Percentiles rank a stretch among this genome's conserved stretches.
phyloP scores from a whole-genome alignment of 2,797 vertebrate genomes.

The Eulemur rubriventer region DNA sequence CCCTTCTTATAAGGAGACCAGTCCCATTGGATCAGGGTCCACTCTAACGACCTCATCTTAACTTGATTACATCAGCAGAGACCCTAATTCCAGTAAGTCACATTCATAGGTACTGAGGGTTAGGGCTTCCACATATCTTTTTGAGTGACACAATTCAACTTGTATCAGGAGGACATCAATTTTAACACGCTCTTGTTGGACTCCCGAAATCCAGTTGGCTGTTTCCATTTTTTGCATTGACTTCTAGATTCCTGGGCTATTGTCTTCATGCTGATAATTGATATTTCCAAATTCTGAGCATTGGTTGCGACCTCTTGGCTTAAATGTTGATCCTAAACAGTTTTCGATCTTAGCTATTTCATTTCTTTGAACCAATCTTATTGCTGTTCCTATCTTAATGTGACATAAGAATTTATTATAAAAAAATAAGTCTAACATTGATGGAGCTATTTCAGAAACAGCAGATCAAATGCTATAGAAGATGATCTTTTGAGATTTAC shows the following conservation, averaged over 20 bases:
- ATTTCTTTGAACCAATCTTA: not conserved
- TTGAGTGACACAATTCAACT: not conserved
- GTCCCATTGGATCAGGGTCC: not conserved
- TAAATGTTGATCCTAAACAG: not conserved
- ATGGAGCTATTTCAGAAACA: constrained; percentile 35
- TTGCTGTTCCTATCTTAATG: not conserved
- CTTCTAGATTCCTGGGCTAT: not conserved
- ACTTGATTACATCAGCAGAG: not conserved
- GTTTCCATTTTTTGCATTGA: not conserved
- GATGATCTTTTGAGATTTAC: not conserved
- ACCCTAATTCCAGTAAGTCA: not conserved
- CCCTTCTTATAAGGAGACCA: not conserved
- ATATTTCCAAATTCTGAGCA: not conserved
- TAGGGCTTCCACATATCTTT: not conserved
- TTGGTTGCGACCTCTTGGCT: not conserved
- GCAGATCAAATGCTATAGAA: not conserved
- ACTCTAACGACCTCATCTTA: not conserved
- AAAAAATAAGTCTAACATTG: not conserved
- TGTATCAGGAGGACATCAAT: not conserved
- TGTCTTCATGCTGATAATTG: not conserved
- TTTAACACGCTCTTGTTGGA: not conserved
- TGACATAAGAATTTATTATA: not conserved
- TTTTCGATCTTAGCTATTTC: not conserved
- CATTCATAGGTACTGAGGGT: not conserved
- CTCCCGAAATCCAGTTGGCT: not conserved